A percentile compares a stretch with the other conserved stretches of the same genome.
Evolutionary conservation across 2,113 vertebrate species (phyloP).

Genomic region (Progne subis): DNA sequence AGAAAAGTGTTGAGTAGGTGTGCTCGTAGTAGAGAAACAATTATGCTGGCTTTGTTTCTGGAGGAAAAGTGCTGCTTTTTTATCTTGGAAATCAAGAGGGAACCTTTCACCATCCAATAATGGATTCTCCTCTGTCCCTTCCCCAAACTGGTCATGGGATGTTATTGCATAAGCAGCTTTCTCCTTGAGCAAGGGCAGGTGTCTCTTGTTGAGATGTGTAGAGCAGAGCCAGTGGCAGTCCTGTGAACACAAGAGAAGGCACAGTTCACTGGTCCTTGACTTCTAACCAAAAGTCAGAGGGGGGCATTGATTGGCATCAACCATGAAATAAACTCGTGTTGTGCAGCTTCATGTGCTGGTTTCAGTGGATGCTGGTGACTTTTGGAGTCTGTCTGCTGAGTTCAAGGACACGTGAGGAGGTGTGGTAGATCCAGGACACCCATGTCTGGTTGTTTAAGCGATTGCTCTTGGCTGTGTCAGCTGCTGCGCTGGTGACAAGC

Average conservation of each 20-base stretch:
- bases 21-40: background rate
- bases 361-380: background rate
- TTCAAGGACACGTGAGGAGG: background rate
- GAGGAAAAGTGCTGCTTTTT: background rate
- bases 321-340: background rate
- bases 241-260: background rate
- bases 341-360: background rate
- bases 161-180: background rate
- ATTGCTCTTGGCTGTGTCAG: background rate
- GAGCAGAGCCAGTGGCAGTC: background rate
- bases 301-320: background rate
- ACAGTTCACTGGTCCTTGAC: background rate
- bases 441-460: background rate
- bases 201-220: background rate
- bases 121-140: constrained; percentile 5
- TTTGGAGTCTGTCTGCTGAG: background rate
- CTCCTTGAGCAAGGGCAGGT: background rate
- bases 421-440: background rate
- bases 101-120: background rate
- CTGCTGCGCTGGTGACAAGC: background rate
- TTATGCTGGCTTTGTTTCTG: background rate
- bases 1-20: background rate
- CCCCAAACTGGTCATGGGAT: background rate
- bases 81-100: background rate
- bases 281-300: background rate